Percentiles rank a stretch among this genome's conserved stretches.
Conservation (phyloP, 1,140 invertebrate species). For the Meloidogyne hapla region DNA sequence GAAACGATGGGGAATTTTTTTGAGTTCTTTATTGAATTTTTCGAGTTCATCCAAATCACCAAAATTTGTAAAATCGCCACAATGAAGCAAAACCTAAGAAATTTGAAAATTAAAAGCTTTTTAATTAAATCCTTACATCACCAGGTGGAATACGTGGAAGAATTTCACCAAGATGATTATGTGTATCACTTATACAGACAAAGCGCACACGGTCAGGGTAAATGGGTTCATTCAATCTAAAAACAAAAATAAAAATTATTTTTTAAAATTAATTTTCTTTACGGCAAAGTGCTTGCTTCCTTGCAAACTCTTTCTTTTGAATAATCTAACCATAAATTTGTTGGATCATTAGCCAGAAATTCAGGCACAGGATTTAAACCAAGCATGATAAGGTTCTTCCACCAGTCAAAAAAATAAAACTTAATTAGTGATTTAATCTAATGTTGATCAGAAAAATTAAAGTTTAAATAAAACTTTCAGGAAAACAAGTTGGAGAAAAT, state of each 20-base stretch:
- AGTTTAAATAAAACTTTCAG: too few relatives aligned
- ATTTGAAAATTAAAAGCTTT: background rate
- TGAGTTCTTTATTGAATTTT: constrained; percentile 72
- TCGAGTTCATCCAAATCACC: constrained; percentile 75
- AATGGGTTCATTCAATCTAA: constrained; percentile 45
- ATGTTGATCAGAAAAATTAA: too few relatives aligned
- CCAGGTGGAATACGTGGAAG: constrained; percentile 44
- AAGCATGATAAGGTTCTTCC: background rate
- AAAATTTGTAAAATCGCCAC: constrained; percentile 81
- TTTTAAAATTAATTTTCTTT: background rate
- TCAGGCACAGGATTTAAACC: background rate
- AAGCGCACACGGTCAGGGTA: constrained; percentile 40
- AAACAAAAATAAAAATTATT: constrained; percentile 1
- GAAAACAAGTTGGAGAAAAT: too few relatives aligned
- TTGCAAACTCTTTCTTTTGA: constrained; percentile 24
- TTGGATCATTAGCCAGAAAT: background rate
- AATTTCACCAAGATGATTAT: constrained; percentile 48
- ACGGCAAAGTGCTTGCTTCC: constrained; percentile 8
- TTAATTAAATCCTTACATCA: constrained; percentile 22
- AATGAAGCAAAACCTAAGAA: constrained; percentile 75
- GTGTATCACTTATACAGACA: constrained; percentile 55
- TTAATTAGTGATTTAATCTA: too few relatives aligned
- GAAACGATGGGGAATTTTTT: constrained; percentile 75
- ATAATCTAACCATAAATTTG: background rate
- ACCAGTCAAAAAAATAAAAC: too few relatives aligned